Conservation (phyloP, 2,113 vertebrate genomes). For the Geococcyx californianus region DNA sequence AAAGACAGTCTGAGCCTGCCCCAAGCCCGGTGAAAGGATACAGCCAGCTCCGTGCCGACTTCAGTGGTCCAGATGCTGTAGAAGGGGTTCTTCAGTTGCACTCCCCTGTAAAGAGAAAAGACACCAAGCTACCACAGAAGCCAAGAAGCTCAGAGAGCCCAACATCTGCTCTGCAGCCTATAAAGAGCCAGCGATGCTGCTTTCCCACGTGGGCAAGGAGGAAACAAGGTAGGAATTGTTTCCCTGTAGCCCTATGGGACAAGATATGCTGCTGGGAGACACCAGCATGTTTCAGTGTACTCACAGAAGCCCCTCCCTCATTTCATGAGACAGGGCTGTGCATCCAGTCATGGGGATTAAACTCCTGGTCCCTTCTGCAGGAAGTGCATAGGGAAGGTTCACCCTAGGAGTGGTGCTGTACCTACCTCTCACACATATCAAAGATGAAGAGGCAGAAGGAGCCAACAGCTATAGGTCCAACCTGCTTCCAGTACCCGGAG, state of each 20-base stretch:
- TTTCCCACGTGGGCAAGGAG: accelerated
- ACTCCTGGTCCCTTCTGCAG: neutral
- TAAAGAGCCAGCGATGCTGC: neutral
- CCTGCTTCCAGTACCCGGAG: conserved; percentile 96
- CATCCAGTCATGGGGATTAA: neutral
- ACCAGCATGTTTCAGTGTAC: neutral
- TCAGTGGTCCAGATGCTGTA: conserved; percentile 98
- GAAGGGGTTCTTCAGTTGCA: conserved; percentile 97
- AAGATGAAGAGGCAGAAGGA: conserved; percentile 98
- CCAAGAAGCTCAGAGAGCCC: neutral
- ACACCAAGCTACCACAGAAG: neutral
- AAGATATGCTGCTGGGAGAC: accelerated
- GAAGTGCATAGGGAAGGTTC: neutral
- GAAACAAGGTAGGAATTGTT: neutral
- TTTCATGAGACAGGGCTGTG: neutral
- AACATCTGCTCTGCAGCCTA: neutral
- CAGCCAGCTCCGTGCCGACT: conserved; percentile 92
- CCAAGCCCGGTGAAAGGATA: conserved; percentile 81
- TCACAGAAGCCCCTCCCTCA: neutral
- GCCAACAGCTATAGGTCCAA: conserved; percentile 93
- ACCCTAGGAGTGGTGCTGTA: accelerated
- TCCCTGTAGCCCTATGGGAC: neutral
- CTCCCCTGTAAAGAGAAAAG: conserved; percentile 81
- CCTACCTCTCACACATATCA: conserved; percentile 97
- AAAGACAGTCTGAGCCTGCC: accelerated